These are phyloP conservation scores for Cheilosia vernalis DNA, from an alignment of 2,888 invertebrate genomes.

Conservation along the genomic window DNA sequence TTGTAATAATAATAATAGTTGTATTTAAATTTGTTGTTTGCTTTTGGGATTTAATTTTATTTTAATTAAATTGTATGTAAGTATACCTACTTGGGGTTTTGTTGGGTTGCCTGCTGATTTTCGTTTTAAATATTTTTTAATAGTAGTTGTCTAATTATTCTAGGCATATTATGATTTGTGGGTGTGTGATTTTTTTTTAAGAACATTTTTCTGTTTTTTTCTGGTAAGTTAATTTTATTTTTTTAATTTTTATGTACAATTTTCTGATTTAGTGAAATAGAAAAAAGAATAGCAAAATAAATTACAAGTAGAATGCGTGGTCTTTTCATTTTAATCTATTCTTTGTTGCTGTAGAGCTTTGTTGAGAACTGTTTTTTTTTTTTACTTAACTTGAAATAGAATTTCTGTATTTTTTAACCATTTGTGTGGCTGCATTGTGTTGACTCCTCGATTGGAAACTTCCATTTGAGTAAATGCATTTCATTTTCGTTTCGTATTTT, in stretches of 20 bases:
- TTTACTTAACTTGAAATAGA: constrained; percentile 25
- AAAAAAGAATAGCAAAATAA: constrained; percentile 54
- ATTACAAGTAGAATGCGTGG: constrained; percentile 43
- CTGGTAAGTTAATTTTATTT: constrained; percentile 6
- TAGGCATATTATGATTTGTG: constrained; percentile 44
- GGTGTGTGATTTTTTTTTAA: constrained; percentile 1
- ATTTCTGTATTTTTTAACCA: neutral
- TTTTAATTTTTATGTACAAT: constrained; percentile 51
- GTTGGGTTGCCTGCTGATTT: constrained; percentile 27
- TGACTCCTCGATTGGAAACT: constrained; percentile 50
- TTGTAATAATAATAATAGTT: constrained; percentile 40
- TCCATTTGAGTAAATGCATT: constrained; percentile 65
- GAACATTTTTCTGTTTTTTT: constrained; percentile 5
- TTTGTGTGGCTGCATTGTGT: constrained; percentile 45
- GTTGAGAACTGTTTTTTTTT: constrained; percentile 30
- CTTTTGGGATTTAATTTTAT: constrained; percentile 16
- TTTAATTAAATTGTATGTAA: constrained; percentile 30
- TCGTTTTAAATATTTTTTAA: constrained; percentile 46
- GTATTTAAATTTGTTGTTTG: constrained; percentile 10
- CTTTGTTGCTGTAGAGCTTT: constrained; percentile 27
- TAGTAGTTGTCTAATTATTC: constrained; percentile 59
- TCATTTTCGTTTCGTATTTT: constrained; percentile 42
- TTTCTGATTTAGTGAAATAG: constrained; percentile 43
- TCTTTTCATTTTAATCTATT: constrained; percentile 37
- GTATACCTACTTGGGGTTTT: constrained; percentile 29